Percentiles rank a stretch among this genome's conserved stretches.
These are phyloP conservation scores for Galerucella calmariensis DNA, from an alignment of 2,888 invertebrate genomes.

Conservation along the genomic window DNA sequence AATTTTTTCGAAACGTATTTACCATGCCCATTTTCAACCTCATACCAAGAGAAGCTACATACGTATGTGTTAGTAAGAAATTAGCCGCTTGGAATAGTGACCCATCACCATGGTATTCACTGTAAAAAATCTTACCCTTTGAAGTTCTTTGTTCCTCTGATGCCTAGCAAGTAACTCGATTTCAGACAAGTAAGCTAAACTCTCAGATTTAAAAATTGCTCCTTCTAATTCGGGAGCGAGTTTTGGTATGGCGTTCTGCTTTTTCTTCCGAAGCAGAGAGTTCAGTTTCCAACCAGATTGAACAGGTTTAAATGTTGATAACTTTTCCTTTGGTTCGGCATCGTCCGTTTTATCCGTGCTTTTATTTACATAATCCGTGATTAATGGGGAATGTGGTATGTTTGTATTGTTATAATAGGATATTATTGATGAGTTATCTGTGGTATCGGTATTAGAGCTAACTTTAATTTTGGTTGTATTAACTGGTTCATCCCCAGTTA, in stretches of 20 bases:
- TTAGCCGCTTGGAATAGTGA: constrained; percentile 19
- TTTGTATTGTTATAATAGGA: constrained; percentile 23
- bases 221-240: constrained; percentile 66
- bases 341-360: constrained; percentile 22
- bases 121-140: constrained; percentile 65
- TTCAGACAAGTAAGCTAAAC: constrained; percentile 66
- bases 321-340: constrained; percentile 29
- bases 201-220: constrained; percentile 67
- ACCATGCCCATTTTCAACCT: constrained; percentile 12
- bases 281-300: constrained; percentile 56
- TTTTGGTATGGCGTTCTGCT: constrained; percentile 59
- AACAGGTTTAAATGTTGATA: constrained; percentile 36
- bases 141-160: constrained; percentile 66
- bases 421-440: constrained; percentile 14
- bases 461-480: constrained; percentile 40
- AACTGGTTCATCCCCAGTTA: constrained; percentile 54
- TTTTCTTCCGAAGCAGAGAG: constrained; percentile 62
- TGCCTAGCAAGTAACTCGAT: constrained; percentile 67
- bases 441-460: constrained; percentile 25
- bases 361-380: constrained; percentile 37
- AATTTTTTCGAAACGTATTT: not conserved
- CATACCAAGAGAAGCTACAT: constrained; percentile 27
- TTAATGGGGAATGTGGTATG: constrained; percentile 32
- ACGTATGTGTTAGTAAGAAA: constrained; percentile 33
- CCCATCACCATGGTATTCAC: constrained; percentile 21